Base-by-base conservation (phyloP, 2,113 vertebrate species). In the Heterotis niloticus region DNA sequence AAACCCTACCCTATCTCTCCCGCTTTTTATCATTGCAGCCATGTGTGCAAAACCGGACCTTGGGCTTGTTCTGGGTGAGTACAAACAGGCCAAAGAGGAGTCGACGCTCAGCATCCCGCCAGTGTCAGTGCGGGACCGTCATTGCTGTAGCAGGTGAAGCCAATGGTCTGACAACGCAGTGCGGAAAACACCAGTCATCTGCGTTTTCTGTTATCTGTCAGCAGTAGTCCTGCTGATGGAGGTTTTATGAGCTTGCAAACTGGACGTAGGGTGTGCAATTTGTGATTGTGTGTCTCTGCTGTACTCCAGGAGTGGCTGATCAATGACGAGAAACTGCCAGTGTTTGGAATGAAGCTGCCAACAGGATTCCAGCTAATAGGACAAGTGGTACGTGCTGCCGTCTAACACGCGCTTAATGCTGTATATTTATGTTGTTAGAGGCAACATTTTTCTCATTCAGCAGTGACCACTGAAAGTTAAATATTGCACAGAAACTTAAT, bases 341-440 rank as follows among this genome's bases (percentile, higher is more conserved):
- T 94, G 65, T 92, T 89, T 77, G 94, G 94, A 16, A 95, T 95
- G 93, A 95, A 95, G 87, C 87, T 94, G 34, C 94, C 94, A 0
- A 93, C 91, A 10, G 93, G 93, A 20, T 95, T 95, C 79, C 94
- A 95, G 84, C 91, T 94, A 26, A 95, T 95, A 68, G 94, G 94
- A 84, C 93, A 95, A 91, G 94, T 95, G 92, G 94, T 94, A 72
- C 62, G 92, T 90, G 29, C 68, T 5, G 34, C 64, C 17, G 62
- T 10, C 57, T 44, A 13, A 3, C 11, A 20, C 23, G 26, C 2
- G 26, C 24, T n/a, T 11, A 23, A 12, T 14, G 10, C 13, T 16
- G 5, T 20, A 34, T 17, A 34, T 44, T 44, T 44, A 44, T 44
- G 7, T 44, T 44, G 34, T 44, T 7, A 44, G 34, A 44, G 34